A percentile compares a stretch with the other conserved stretches of the same genome.
Evolutionary conservation across 2,888 invertebrate species (phyloP).

Genomic region (Drosophila lacicola): DNA sequence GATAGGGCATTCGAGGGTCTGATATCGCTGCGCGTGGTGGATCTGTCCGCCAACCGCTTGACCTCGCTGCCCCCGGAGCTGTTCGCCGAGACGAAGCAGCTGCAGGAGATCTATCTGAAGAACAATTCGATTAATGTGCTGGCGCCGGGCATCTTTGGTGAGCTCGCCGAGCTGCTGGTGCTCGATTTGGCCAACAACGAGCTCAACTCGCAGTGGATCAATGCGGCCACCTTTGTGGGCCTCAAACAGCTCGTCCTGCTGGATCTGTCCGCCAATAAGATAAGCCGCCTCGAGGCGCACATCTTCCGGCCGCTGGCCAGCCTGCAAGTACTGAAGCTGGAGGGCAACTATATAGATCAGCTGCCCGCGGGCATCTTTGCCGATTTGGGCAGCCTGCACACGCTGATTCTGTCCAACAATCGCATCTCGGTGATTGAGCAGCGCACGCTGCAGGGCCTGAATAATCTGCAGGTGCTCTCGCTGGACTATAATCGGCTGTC

Average conservation of each 20-base stretch:
- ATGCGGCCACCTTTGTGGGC: conserved; percentile 93
- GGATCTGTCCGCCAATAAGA: conserved; percentile 93
- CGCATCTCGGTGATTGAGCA: conserved; percentile 93
- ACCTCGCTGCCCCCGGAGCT: conserved; percentile 94
- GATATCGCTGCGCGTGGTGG: conserved; percentile 92
- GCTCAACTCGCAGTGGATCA: conserved; percentile 94
- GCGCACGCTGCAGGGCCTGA: conserved; percentile 93
- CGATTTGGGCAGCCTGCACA: conserved; percentile 95
- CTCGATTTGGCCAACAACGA: conserved; percentile 94
- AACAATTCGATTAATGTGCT: conserved; percentile 95
- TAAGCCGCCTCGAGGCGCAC: conserved; percentile 92
- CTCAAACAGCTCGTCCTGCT: conserved; percentile 94
- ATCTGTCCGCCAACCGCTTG: conserved; percentile 95
- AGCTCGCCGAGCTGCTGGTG: conserved; percentile 91
- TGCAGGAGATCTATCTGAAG: conserved; percentile 94
- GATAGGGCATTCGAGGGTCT: conserved; percentile 93
- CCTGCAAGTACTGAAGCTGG: conserved; percentile 93
- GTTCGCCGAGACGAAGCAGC: conserved; percentile 92
- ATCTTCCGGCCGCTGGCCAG: conserved; percentile 94
- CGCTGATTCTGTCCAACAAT: conserved; percentile 94
- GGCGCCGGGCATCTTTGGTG: conserved; percentile 93
- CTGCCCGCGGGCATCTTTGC: conserved; percentile 94
- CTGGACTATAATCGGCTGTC: conserved; percentile 94
- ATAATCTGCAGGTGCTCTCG: conserved; percentile 92
- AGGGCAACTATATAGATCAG: conserved; percentile 92